Base-by-base conservation (phyloP, 2,888 invertebrate genomes). In the Stenurella melanura region DNA sequence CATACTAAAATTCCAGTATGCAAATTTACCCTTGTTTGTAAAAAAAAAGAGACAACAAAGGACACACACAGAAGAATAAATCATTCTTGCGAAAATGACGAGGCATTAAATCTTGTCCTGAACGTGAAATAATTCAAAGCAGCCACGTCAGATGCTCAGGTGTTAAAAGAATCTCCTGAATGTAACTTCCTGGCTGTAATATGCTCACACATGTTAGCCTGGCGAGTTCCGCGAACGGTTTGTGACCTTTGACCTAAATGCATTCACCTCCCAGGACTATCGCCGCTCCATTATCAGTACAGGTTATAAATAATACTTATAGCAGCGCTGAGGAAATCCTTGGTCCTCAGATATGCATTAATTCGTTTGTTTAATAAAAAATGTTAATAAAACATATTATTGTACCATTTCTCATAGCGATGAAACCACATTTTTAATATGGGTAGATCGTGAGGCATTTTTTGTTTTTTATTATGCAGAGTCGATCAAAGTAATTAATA, bases 241-340 rank as follows among this genome's bases (percentile, higher is more conserved):
- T 34, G 66, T 73, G 75, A 78, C 78, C 78, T 77, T 72, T 77
- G 74, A 77, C 77, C 77, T 63, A 74, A 77, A 77, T 77, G 70
- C 60, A 72, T 74, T 74, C 74, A 57, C 68, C 71, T 71, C 71
- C 74, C 74, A 61, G 71, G 56, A 74, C 70, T 69, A 71, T 71
- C 57, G 10, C 64, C 64, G 58, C n/a, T 66, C 42, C 64, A 66
- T 67, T 67, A 66, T 72, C 71, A 34, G 21, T 21, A 70, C 60
- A 26, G 70, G 42, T 30, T 70, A 21, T 50, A 15, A 50, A 21
- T 50, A 15, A 50, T 42, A 4, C 42, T 12, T 34, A 63, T 63
- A 34, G 38, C 7, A 34, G 63, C 17, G 63, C 38, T n/a, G 7
- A 34, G 15, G n/a, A 2, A n/a, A n/a, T 34, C 38, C 34, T 38